Base-by-base conservation (phyloP, 2,888 invertebrate genomes). In the Dione vanillae region DNA sequence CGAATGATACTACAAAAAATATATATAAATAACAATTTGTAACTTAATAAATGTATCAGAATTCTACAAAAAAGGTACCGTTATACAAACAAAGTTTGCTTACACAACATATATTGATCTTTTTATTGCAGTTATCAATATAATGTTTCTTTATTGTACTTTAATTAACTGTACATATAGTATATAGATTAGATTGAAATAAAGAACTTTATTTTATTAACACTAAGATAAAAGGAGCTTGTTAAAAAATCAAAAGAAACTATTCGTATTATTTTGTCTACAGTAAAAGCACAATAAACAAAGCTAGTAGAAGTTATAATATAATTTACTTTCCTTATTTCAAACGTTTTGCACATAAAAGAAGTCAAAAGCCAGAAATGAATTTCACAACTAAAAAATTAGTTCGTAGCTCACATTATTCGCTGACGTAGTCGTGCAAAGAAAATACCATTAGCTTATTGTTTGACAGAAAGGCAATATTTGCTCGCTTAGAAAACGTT, bases 381-480 rank as follows among this genome's bases (percentile, higher is more conserved):
- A 61, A 61, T 43, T 61, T n/a, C n/a, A 43, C 59, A 61, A 61
- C 59, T 59, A 16, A 27, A 59, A 27, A 19, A 51, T 67, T 67
- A 40, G 59, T 51, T 61, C 35, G 58, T 59, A 41, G 59, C 43
- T 59, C 40, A 67, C 47, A 58, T 61, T 58, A 64, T 70, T 67
- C 47, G 40, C 54, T 62, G 45, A 43, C 41, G n/a, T 49, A 69
- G 40, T 45, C 61, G 49, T 65, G 65, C 74, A 76, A 71, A 74
- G 74, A 76, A 82, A 83, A 82, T 81, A 82, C 79, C 77, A 80
- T 79, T 79, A 81, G 73, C 75, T 79, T 78, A 79, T 70, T 70
- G 62, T 80, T 82, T 79, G 75, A 79, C 78, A 78, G 75, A 76
- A 79, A 76, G 74, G 77, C 77, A 83, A 81, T 79, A 83, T 85